Percentiles rank a stretch among this genome's conserved stretches.
These are phyloP conservation scores for Poeciliopsis retropinna DNA, from an alignment of 2,113 vertebrate species.

Conservation along the genomic window DNA sequence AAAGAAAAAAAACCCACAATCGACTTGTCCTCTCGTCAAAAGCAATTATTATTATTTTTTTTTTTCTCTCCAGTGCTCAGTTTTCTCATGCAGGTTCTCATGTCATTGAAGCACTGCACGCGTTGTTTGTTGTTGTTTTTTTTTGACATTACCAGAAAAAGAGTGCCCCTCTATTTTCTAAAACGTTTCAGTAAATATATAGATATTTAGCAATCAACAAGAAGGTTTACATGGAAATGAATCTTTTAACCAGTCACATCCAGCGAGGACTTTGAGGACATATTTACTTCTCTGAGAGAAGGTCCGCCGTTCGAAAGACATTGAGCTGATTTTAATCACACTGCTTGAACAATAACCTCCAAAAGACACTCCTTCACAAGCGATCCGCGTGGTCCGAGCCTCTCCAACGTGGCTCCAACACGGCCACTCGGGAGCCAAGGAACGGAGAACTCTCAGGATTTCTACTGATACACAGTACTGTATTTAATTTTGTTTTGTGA, in stretches of 20 bases:
- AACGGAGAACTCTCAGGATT: conserved; percentile 93
- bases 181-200: conserved; percentile 29
- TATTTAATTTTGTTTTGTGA: conserved; percentile 85
- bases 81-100: conserved; percentile 69
- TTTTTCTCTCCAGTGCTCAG: conserved; percentile 29
- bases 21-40: conserved; percentile 58
- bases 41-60: conserved; percentile 58
- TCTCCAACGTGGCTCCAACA: conserved; percentile 53
- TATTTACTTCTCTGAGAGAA: conserved; percentile 70
- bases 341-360: conserved; percentile 37
- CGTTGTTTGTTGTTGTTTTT: background rate
- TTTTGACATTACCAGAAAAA: conserved; percentile 35
- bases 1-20: conserved; percentile 54
- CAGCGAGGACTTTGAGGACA: conserved; percentile 45
- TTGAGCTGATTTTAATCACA: conserved; percentile 40
- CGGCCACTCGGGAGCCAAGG: conserved; percentile 71
- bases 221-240: conserved; percentile 47
- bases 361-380: background rate
- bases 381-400: conserved; percentile 39
- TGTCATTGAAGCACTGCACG: conserved; percentile 81
- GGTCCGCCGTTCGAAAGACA: conserved; percentile 47
- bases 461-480: conserved; percentile 97
- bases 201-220: conserved; percentile 54
- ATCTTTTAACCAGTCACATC: conserved; percentile 24
- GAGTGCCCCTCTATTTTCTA: conserved; percentile 37